Evolutionary conservation across 2,113 vertebrate species (phyloP), one percentile per base, ranked within the genome.

Genomic region (Brachirus orientalis): DNA sequence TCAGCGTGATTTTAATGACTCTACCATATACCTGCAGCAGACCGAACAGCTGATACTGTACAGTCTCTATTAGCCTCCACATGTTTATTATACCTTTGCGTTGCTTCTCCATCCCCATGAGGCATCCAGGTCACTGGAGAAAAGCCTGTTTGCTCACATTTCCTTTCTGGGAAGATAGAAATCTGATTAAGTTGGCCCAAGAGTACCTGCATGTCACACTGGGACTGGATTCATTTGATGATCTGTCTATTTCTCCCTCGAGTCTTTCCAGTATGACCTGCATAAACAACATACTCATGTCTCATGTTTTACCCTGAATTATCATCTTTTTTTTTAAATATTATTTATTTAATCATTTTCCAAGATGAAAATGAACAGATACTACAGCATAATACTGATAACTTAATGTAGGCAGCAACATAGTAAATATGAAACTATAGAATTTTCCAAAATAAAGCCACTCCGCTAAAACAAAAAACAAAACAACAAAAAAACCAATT

Each of bases 81-180:
- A 77, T 72, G 64, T 82, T 73, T 71, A 71, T 47, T 28, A 28
- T 36, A 16, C 28, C 52, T 77, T 52, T n/a, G 33, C 19, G 64
- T 45, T 3, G n/a, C 66, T 37, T 16, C 58, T 67, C 55, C 22
- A 1, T 37, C 45, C 43, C 54, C n/a, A 3, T 0, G 6, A 50
- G 53, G 11, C 14, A 33, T 60, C 58, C 13, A 0, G 46, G 75
- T 72, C 75, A 77, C 56, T 16, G 46, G 69, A 85, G 75, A 69
- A 52, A 69, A 52, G 63, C 10, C 36, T 79, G 66, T 79, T 82
- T 87, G 66, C 28, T 59, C 76, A 75, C 56, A 45, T 76, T 82
- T 72, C 54, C 72, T 54, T 79, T 71, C 69, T 71, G 44, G 22
- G 79, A 82, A 86, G 11, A 48, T 55, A 52, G 80, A 85, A 80